Percentiles rank a stretch among this genome's conserved stretches.
phyloP scores from a whole-genome alignment of 1,140 invertebrate genomes.

The Parapsyche elsis region DNA sequence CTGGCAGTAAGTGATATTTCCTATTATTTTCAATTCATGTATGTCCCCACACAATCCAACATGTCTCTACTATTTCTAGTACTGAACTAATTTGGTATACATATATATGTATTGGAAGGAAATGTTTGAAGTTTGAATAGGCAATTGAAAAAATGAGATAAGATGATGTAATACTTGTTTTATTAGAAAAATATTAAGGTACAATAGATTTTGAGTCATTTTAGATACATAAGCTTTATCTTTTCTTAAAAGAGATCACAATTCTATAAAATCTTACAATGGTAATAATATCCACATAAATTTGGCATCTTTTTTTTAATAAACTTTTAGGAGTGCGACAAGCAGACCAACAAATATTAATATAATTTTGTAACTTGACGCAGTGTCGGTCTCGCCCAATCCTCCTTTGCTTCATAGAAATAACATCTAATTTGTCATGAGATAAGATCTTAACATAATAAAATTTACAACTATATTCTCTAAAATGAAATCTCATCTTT shows the following conservation, averaged over 20 bases:
- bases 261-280: slow-evolving; percentile 56
- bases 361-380: slow-evolving; percentile 22
- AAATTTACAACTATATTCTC: slow-evolving; percentile 31
- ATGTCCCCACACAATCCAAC: neutral
- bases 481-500: slow-evolving; percentile 43
- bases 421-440: slow-evolving; percentile 43
- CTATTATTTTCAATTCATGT: slow-evolving; percentile 46
- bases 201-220: slow-evolving; percentile 57
- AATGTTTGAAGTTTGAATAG: neutral
- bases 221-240: slow-evolving; percentile 54
- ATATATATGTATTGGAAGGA: neutral
- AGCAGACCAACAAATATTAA: slow-evolving; percentile 20
- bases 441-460: slow-evolving; percentile 16
- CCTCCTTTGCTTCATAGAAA: slow-evolving; percentile 29
- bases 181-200: slow-evolving; percentile 57
- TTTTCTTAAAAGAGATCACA: slow-evolving; percentile 56
- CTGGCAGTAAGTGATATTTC: slow-evolving; percentile 69
- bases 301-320: slow-evolving; percentile 54
- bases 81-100: too few species aligned
- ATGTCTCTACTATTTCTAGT: too few species aligned
- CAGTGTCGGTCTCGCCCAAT: slow-evolving; percentile 8
- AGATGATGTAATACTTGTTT: slow-evolving; percentile 39
- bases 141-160: neutral
- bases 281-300: slow-evolving; percentile 56
- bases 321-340: neutral